phyloP scores from a whole-genome alignment of 2,113 vertebrate genomes.

The Phylloscopus whistleri region DNA sequence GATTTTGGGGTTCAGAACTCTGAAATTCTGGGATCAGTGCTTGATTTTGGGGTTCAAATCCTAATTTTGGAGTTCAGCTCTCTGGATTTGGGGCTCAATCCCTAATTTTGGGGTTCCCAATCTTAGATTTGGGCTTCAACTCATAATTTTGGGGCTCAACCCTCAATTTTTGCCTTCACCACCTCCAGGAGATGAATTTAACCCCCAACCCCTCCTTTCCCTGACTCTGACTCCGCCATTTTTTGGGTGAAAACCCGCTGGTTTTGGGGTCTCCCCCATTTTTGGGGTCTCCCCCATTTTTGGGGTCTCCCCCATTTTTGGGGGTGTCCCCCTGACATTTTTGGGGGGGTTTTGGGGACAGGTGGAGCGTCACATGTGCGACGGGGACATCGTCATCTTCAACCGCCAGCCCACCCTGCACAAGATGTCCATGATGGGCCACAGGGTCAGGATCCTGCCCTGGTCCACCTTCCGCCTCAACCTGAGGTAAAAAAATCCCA shows the following conservation, averaged over 20 bases:
- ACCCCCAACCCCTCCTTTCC: not conserved
- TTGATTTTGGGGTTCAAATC: too few relatives aligned
- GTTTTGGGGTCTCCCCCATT: too few relatives aligned
- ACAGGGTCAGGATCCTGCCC: too few relatives aligned
- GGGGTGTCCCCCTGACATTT: not conserved
- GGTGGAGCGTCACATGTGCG: too few relatives aligned
- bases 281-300: not conserved
- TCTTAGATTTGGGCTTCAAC: not conserved
- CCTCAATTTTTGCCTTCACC: not conserved
- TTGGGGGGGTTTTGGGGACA: too few relatives aligned
- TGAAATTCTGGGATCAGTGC: too few relatives aligned
- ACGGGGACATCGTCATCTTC: too few relatives aligned
- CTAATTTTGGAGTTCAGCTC: too few relatives aligned
- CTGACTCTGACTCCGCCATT: not conserved
- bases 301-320: not conserved
- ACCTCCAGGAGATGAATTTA: accelerated
- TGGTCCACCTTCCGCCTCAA: too few relatives aligned
- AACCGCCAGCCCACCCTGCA: too few relatives aligned
- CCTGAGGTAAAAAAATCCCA: too few relatives aligned
- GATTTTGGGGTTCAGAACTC: not conserved
- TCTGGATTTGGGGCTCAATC: not conserved
- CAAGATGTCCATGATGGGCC: too few relatives aligned
- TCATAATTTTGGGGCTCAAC: not conserved
- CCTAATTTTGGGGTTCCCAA: not conserved
- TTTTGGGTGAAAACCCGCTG: not conserved